These are phyloP conservation scores for Sander lucioperca DNA, from an alignment of 2,113 vertebrate species.

Conservation along the genomic window DNA sequence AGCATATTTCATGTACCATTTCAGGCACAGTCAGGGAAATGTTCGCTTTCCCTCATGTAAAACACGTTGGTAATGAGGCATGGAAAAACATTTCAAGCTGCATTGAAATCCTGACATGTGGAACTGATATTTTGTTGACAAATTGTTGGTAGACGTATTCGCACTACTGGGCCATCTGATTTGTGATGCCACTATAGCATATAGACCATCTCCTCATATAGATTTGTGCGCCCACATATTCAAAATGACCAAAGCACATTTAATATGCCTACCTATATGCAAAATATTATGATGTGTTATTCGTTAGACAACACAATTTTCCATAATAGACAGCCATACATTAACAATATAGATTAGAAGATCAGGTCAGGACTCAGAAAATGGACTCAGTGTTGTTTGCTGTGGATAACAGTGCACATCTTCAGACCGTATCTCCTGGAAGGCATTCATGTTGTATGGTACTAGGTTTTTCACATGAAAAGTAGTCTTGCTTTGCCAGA, in stretches of 20 bases:
- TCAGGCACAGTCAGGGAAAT: slow-evolving; percentile 28
- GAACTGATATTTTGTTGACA: slow-evolving; percentile 40
- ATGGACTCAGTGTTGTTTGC: slow-evolving; percentile 6
- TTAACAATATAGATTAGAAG: neutral
- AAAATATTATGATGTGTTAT: neutral
- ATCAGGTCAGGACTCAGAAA: slow-evolving; percentile 2
- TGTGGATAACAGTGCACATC: neutral
- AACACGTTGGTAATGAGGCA: slow-evolving; percentile 49
- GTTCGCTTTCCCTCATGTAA: neutral
- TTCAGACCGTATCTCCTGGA: neutral
- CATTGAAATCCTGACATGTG: slow-evolving; percentile 43
- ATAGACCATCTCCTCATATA: neutral
- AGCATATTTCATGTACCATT: slow-evolving; percentile 18
- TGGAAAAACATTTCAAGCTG: slow-evolving; percentile 53
- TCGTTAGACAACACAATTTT: neutral
- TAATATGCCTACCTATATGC: neutral
- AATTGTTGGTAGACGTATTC: slow-evolving; percentile 28
- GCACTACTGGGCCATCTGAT: slow-evolving; percentile 6
- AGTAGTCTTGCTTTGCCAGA: too few relatives aligned
- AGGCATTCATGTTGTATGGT: too few relatives aligned
- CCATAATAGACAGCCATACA: neutral
- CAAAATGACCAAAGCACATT: neutral
- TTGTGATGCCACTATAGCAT: neutral
- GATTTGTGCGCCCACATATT: neutral
- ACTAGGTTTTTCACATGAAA: too few relatives aligned